Evolutionary conservation across 2,113 vertebrate genomes (phyloP).

Genomic region (Xenus cinereus): DNA sequence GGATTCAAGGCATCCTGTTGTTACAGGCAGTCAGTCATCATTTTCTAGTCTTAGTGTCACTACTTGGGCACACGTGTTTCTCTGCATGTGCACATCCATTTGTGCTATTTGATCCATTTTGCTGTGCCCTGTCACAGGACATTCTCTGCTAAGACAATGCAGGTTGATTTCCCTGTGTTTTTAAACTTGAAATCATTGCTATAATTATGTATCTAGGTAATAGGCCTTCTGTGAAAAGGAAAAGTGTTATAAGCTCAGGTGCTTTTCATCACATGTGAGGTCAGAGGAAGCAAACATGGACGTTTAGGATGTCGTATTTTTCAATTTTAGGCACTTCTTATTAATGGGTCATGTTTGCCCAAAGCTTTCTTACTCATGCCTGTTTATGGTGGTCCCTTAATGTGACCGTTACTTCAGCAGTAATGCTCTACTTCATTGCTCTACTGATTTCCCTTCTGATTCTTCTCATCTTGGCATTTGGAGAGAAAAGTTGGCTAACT

Average conservation of each 20-base stretch:
- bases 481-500: background rate
- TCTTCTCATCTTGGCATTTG: background rate
- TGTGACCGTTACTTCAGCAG: background rate
- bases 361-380: background rate
- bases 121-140: background rate
- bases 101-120: background rate
- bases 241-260: background rate
- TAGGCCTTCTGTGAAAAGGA: background rate
- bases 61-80: background rate
- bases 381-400: background rate
- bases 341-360: background rate
- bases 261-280: background rate
- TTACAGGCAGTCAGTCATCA: background rate
- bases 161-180: background rate
- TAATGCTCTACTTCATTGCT: background rate
- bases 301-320: background rate
- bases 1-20: background rate
- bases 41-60: background rate
- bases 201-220: background rate
- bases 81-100: background rate
- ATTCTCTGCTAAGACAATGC: background rate
- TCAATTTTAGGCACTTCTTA: background rate
- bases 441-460: background rate
- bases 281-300: background rate
- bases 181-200: background rate